phyloP scores from a whole-genome alignment of 2,113 vertebrate genomes.

The Holacanthus passer region DNA sequence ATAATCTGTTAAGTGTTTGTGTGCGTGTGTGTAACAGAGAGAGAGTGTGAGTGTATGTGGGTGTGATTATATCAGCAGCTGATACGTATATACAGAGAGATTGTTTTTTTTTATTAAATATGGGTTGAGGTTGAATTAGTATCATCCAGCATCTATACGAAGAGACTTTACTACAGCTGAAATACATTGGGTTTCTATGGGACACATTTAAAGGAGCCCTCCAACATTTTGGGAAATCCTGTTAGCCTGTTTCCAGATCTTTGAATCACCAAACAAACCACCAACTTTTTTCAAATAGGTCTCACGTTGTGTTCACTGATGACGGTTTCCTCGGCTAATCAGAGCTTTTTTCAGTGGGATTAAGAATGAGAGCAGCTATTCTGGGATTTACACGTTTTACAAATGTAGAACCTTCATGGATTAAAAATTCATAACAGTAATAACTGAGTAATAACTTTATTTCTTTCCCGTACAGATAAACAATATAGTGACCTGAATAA shows the following conservation, averaged over 20 bases:
- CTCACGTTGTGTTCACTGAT: background rate
- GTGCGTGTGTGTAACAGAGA: background rate
- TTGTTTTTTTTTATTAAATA: background rate
- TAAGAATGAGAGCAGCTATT: background rate
- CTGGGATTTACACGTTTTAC: background rate
- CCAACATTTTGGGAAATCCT: background rate
- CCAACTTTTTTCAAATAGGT: background rate
- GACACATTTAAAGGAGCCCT: background rate
- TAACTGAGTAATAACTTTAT: too few species aligned
- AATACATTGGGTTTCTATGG: background rate
- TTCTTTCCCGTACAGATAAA: too few species aligned
- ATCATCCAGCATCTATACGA: slow-evolving; percentile 1
- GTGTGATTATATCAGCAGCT: background rate
- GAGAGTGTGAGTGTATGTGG: background rate
- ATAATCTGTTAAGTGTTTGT: slow-evolving; percentile 4
- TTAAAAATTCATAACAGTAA: background rate
- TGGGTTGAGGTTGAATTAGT: background rate
- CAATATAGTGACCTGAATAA: too few species aligned
- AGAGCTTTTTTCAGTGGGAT: background rate
- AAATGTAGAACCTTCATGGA: background rate
- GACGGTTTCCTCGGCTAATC: background rate
- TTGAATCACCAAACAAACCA: too few species aligned
- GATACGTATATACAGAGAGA: background rate
- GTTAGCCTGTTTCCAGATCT: background rate
- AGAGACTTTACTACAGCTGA: background rate